Conservation (phyloP, 2,797 vertebrate genomes). For the Eupleurogrammus muticus region DNA sequence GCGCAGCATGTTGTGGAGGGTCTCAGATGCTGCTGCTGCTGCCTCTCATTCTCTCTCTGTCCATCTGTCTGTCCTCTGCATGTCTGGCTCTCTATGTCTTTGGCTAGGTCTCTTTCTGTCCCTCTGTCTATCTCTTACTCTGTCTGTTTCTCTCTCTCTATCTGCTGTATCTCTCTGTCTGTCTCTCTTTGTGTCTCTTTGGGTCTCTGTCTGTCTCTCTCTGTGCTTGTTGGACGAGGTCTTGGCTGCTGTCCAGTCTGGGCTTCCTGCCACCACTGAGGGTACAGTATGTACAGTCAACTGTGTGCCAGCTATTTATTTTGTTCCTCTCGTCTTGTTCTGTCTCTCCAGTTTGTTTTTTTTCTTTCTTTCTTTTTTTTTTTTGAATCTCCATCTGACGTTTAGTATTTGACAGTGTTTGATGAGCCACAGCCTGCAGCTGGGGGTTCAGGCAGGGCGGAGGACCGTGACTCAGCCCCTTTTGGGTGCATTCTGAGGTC, state of each 20-base stretch:
- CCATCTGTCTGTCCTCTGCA: constrained; percentile 8
- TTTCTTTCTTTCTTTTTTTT: constrained; percentile 39
- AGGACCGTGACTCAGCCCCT: constrained; percentile 50
- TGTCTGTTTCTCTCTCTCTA: constrained; percentile 31
- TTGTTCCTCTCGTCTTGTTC: constrained; percentile 60
- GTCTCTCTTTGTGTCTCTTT: constrained; percentile 69
- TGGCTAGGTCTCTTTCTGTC: constrained; percentile 31
- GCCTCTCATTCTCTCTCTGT: constrained; percentile 8
- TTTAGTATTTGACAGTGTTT: constrained; percentile 78
- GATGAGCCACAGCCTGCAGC: constrained; percentile 51
- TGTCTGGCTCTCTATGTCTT: constrained; percentile 1
- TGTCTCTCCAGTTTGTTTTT: constrained; percentile 59
- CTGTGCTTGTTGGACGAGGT: constrained; percentile 88
- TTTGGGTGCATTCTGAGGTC: constrained; percentile 34
- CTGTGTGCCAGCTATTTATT: constrained; percentile 89
- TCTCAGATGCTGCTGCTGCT: constrained; percentile 55
- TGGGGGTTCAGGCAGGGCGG: constrained; percentile 43
- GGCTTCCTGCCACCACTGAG: constrained; percentile 89
- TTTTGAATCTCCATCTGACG: constrained; percentile 76
- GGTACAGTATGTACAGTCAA: constrained; percentile 99
- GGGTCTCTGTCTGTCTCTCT: constrained; percentile 40
- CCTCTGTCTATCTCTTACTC: constrained; percentile 26
- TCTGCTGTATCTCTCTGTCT: constrained; percentile 41
- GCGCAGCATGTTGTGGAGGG: constrained; percentile 64
- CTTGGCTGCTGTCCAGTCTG: constrained; percentile 89